Percentiles rank a stretch among this genome's conserved stretches.
Evolutionary conservation across 2,113 vertebrate genomes (phyloP).

Genomic region (Narcine bancroftii): DNA sequence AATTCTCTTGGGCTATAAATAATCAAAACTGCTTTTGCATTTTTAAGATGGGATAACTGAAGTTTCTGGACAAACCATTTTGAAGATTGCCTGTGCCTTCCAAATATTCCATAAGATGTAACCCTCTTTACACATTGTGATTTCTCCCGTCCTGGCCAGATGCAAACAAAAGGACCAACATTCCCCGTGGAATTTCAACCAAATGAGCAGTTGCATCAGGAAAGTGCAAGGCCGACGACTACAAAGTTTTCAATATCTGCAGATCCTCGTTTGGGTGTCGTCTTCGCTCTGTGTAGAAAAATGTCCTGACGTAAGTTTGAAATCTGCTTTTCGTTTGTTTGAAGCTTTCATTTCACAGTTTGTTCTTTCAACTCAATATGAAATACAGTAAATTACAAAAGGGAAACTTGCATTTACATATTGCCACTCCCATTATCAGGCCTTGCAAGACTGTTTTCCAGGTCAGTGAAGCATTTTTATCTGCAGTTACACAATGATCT

Average conservation of each 20-base stretch:
- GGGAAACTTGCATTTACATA: background rate
- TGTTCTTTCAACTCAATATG: background rate
- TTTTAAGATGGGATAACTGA: background rate
- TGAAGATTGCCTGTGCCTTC: background rate
- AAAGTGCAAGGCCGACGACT: background rate
- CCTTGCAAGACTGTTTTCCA: background rate
- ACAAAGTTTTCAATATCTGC: background rate
- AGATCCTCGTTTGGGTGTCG: background rate
- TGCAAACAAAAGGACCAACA: background rate
- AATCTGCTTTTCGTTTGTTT: background rate
- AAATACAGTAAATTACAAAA: background rate
- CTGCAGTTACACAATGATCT: background rate
- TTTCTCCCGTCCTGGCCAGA: background rate
- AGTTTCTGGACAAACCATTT: background rate
- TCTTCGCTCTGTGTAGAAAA: background rate
- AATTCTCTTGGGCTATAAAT: background rate
- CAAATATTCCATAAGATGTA: background rate
- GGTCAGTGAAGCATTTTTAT: background rate
- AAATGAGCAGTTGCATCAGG: background rate
- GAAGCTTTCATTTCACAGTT: background rate
- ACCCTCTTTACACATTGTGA: background rate
- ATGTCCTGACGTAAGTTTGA: background rate
- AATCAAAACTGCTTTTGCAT: background rate
- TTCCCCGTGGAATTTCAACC: background rate
- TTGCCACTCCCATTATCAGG: background rate